Percentiles rank a stretch among this genome's conserved stretches.
Evolutionary conservation across 2,113 vertebrate species (phyloP).

Genomic region (Stercorarius parasiticus): DNA sequence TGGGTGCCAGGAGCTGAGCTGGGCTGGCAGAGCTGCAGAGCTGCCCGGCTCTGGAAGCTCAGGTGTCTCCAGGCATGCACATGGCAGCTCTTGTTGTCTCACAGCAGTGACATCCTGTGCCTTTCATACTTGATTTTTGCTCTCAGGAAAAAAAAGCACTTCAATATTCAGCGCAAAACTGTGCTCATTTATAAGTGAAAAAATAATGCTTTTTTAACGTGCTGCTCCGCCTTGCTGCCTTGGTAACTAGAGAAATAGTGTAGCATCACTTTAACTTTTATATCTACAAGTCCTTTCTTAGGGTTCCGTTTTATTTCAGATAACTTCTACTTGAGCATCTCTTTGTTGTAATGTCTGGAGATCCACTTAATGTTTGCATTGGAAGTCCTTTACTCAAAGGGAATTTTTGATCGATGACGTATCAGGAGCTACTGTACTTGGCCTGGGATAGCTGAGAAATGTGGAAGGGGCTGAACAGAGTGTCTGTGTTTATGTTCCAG

Average conservation of each 20-base stretch:
- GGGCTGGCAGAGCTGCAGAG: neutral
- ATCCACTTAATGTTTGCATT: neutral
- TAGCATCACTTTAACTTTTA: neutral
- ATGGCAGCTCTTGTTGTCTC: neutral
- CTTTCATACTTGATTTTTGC: neutral
- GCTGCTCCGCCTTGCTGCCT: neutral
- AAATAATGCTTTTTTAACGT: neutral
- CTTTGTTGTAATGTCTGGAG: neutral
- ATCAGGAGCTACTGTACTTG: slow-evolving; percentile 8
- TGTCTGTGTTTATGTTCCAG: slow-evolving; percentile 20
- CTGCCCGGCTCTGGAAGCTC: slow-evolving; percentile 33
- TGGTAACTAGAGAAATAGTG: neutral
- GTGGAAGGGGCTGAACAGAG: neutral
- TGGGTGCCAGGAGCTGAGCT: fast-evolving
- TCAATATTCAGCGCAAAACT: neutral
- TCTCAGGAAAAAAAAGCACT: neutral
- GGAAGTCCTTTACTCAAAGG: neutral
- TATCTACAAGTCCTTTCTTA: neutral
- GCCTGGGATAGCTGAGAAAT: slow-evolving; percentile 2
- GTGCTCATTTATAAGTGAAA: neutral
- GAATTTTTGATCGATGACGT: neutral
- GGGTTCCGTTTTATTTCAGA: neutral
- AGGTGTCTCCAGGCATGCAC: neutral
- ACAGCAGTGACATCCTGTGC: neutral
- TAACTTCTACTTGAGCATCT: neutral